Percentiles rank a stretch among this genome's conserved stretches.
These are phyloP conservation scores for Lordiphosa clarofinis DNA, from an alignment of 1,140 invertebrate genomes.

Conservation along the genomic window DNA sequence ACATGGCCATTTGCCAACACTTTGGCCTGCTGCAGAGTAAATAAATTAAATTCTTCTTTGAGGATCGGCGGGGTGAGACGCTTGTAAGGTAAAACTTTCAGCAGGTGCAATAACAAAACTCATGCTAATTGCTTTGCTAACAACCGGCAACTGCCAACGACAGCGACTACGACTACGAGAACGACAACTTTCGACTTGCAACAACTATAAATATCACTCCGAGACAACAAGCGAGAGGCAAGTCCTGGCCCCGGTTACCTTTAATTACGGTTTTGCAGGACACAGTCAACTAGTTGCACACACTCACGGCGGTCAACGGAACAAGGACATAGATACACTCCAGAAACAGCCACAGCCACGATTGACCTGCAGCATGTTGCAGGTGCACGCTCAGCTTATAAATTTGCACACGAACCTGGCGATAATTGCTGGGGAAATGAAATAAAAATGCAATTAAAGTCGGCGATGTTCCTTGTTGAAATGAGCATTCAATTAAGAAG, in stretches of 20 bases:
- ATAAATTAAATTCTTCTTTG: conserved; percentile 71
- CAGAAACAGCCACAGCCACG: conserved; percentile 24
- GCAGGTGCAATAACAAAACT: conserved; percentile 67
- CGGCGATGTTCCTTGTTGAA: conserved; percentile 46
- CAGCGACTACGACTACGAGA: conserved; percentile 1
- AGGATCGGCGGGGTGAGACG: conserved; percentile 5
- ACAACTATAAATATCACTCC: conserved; percentile 68
- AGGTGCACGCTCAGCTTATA: conserved; percentile 48
- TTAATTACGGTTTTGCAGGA: conserved; percentile 64
- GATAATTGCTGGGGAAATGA: conserved; percentile 73
- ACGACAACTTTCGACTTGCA: conserved; percentile 43
- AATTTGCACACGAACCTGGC: conserved; percentile 70
- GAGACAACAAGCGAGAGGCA: conserved; percentile 35
- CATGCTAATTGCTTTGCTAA: conserved; percentile 77
- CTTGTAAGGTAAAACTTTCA: conserved; percentile 42
- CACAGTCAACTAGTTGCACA: conserved; percentile 56
- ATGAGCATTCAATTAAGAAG: conserved; percentile 71
- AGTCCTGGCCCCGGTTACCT: conserved; percentile 42
- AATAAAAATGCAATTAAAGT: conserved; percentile 78
- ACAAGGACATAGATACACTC: conserved; percentile 30
- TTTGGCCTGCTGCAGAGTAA: conserved; percentile 56
- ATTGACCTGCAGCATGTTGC: conserved; percentile 61
- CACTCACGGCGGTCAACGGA: neutral
- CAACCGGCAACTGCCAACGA: conserved; percentile 60
- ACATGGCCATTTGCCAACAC: conserved; percentile 63